Percentiles rank a stretch among this genome's conserved stretches.
These are phyloP conservation scores for Onthophagus sagittarius DNA, from an alignment of 2,888 invertebrate genomes.

Conservation along the genomic window DNA sequence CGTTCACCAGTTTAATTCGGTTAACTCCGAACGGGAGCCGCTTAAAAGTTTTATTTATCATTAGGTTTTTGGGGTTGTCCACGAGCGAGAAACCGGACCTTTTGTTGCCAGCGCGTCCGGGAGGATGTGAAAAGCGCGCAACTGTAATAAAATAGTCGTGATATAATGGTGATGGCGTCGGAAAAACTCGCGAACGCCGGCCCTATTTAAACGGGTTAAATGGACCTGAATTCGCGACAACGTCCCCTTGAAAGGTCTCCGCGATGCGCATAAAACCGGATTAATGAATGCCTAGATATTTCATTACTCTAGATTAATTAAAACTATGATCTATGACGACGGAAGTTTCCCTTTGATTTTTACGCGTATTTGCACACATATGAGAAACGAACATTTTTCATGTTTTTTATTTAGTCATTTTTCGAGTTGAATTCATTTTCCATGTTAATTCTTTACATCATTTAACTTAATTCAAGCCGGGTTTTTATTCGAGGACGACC, in stretches of 20 bases:
- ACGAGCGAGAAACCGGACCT: background rate
- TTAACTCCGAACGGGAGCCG: background rate
- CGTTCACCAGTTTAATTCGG: background rate
- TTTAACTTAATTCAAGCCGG: no score
- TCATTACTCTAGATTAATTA: conserved; percentile 14
- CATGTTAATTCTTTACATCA: no score
- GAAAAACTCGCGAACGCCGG: conserved; percentile 24
- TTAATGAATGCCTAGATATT: conserved; percentile 20
- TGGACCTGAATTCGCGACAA: conserved; percentile 25
- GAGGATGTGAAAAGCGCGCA: background rate
- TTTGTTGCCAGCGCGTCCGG: background rate
- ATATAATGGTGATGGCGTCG: background rate
- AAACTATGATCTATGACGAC: background rate
- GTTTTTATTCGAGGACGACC: no score
- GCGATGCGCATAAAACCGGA: conserved; percentile 14
- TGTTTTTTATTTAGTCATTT: background rate
- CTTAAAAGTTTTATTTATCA: background rate
- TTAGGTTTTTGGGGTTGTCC: background rate
- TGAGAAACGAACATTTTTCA: background rate
- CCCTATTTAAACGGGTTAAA: conserved; percentile 24
- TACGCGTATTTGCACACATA: background rate
- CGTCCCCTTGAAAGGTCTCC: conserved; percentile 3
- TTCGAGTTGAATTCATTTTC: no score
- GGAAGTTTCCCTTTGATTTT: background rate
- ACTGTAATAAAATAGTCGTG: background rate